Base-by-base conservation (phyloP, 2,797 vertebrate species). In the Anas georgica region DNA sequence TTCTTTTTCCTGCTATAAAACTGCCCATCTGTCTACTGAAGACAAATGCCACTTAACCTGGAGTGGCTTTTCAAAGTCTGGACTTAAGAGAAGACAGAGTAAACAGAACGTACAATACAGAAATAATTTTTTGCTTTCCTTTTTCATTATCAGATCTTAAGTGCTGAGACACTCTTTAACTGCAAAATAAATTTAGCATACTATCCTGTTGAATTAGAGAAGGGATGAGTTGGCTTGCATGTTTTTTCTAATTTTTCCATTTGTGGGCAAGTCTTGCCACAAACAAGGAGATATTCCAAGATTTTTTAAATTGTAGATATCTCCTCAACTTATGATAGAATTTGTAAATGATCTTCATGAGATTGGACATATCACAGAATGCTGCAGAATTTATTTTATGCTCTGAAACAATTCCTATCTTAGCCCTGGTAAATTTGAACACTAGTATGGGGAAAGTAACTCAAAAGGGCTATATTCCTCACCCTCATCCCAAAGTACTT, bases 41-140 rank as follows among this genome's bases (percentile, higher is more conserved):
- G 52, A 73, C n/a, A 73, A 35, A 35, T 50, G 54, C 55, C 56
- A 79, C 63, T 82, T 92, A 54, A 41, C 59, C 82, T 79, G 63
- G 84, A 93, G 68, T 76, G 85, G 76, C 58, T 93, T 93, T 92
- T 97, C 88, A 86, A 95, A 96, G 93, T 96, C 91, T 85, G 29
- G 35, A 80, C 52, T 93, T 97, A 94, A 91, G 78, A 60, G 37
- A 63, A 39, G 70, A 41, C 48, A 43, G 41, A 43, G 58, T 87
- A 77, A 96, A 87, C 86, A 20, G n/a, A 17, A 39, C 41, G 88
- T 56, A 35, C 56, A 68, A 72, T 79, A 78, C 14, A 82, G 31
- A 70, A 92, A 72, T 55, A 88, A 77, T 35, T 93, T 95, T 83
- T 91, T 72, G 52, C 26, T 78, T 84, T 64, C 35, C 23, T 75